Base-by-base conservation (phyloP, 1,140 invertebrate species). In the Matsumurasca onukii region DNA sequence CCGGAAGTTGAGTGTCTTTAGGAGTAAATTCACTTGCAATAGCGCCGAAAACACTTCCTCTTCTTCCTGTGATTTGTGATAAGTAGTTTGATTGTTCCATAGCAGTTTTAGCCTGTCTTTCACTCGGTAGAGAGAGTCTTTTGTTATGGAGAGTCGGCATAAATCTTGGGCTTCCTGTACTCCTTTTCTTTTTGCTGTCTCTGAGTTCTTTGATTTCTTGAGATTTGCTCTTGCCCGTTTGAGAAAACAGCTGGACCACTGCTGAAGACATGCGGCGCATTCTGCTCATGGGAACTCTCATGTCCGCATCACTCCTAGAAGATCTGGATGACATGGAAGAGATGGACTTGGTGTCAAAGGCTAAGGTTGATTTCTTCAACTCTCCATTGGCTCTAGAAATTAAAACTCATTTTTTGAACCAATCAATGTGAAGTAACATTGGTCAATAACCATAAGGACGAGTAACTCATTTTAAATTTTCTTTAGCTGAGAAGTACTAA, bases 1-100 rank as follows among this genome's bases (percentile, higher is more conserved):
- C 70, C 71, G 2, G 78, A 76, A 0, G 77, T 74, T 48, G 81
- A 78, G 5, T 76, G 61, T 3, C 70, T 65, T 22, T 66, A 20
- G 39, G 52, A 61, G 9, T 68, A 72, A 31, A 73, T 67, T 49
- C 69, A 59, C 61, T 65, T 24, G 64, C 69, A 13, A 71, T 39
- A 0, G 65, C 49, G 22, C 51, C 65, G 24, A 72, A 52, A 49
- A 73, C 48, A 61, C 68, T 72, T 22, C 63, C 48, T 29, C 68
- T 55, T 34, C 68, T 66, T 29, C 49, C 67, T 13, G 9, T 63
- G 15, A 67, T 69, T 17, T 66, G 62, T 22, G 61, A 68, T 31
- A 71, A 20, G 48, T 64, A 68, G 25, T 67, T 71, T 49, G 65
- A 64, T 24, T 45, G 62, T 29, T 68, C 68, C 34, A 24, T 20